Percentiles rank a stretch among this genome's conserved stretches.
Conservation (phyloP, 23 tunicate species). For the Phallusia fumigata region DNA sequence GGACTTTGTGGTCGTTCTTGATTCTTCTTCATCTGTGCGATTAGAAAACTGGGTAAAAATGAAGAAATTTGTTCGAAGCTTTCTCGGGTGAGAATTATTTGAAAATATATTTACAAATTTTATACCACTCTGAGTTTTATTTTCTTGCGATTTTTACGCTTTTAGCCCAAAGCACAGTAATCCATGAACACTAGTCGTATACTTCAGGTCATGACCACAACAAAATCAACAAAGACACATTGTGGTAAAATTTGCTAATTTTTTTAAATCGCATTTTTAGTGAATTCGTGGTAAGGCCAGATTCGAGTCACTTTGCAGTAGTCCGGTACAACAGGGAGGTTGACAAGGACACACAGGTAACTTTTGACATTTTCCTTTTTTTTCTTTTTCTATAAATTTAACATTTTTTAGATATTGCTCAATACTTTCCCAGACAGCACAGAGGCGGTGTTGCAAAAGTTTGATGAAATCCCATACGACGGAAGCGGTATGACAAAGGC, state of each 20-base stretch:
- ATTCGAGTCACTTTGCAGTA: not conserved
- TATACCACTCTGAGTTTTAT: too few species aligned
- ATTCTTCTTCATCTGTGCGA: constrained; percentile 13
- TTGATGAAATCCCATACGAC: constrained; percentile 1
- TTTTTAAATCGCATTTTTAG: not conserved
- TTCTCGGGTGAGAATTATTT: not conserved
- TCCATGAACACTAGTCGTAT: too few species aligned
- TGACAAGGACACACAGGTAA: constrained; percentile 10
- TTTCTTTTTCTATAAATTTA: too few species aligned
- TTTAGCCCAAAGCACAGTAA: too few species aligned
- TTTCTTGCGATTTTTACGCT: too few species aligned
- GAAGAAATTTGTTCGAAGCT: not conserved
- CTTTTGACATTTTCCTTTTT: not conserved
- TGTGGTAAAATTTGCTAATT: not conserved
- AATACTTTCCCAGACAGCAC: not conserved
- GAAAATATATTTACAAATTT: too few species aligned
- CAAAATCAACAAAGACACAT: too few species aligned
- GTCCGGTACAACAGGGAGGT: constrained; percentile 1
- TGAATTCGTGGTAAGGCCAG: not conserved
- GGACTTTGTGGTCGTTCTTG: constrained; percentile 17
- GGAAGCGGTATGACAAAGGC: not conserved
- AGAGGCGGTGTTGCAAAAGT: not conserved
- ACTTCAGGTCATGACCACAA: too few species aligned
- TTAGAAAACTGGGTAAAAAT: not conserved
- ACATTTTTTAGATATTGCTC: constrained; percentile 1